These are phyloP conservation scores for Poicephalus meyeri DNA, from an alignment of 2,113 vertebrate species.

Conservation along the genomic window DNA sequence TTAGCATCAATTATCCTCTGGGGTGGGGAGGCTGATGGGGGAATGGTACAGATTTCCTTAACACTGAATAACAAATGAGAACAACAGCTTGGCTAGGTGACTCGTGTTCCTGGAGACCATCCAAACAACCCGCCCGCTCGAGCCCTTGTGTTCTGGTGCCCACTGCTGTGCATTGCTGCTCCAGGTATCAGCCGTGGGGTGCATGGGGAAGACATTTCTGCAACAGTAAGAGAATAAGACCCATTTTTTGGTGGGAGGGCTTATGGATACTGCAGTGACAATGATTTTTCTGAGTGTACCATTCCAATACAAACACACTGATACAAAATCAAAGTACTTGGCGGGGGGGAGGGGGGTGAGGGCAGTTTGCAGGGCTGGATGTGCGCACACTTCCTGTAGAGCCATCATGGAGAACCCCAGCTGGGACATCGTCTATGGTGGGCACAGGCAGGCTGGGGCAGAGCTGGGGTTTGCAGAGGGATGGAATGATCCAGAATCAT, in stretches of 20 bases:
- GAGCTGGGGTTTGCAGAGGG: background rate
- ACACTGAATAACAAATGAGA: slow-evolving; percentile 16
- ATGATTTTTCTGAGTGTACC: background rate
- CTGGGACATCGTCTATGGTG: background rate
- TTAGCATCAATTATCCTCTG: slow-evolving; percentile 70
- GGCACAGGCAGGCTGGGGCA: background rate
- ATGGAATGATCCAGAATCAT: slow-evolving; percentile 29
- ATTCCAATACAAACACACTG: background rate
- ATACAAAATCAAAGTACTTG: background rate
- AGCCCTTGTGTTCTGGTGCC: accelerated
- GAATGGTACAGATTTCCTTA: background rate
- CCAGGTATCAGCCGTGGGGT: background rate
- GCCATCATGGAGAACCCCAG: background rate
- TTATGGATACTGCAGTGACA: accelerated
- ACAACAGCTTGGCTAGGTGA: slow-evolving; percentile 3
- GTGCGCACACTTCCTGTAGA: accelerated
- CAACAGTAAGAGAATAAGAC: accelerated
- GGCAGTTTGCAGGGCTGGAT: background rate
- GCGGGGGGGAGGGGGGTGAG: accelerated
- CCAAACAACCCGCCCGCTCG: background rate
- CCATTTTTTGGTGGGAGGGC: background rate
- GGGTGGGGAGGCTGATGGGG: background rate
- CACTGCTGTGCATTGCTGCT: accelerated
- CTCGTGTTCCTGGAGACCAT: background rate
- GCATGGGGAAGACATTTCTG: background rate